Base-by-base conservation (phyloP, 2,888 invertebrate species). In the Noctua janthina region DNA sequence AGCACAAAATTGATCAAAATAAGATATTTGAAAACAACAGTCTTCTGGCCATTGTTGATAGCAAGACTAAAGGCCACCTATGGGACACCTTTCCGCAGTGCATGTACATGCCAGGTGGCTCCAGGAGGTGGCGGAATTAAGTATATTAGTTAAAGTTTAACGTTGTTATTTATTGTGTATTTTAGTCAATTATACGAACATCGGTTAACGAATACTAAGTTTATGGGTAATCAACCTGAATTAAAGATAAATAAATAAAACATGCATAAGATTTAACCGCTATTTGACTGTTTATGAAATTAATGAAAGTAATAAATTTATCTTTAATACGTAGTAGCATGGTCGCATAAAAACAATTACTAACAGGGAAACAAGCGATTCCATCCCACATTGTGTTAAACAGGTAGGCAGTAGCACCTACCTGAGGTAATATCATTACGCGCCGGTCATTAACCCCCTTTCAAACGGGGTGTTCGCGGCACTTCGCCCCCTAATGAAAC, bases 391-490 rank as follows among this genome's bases (percentile, higher is more conserved):
- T 64, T 39, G 56, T 71, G 59, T 78, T 73, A 56, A 39, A 15
- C 23, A 68, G 74, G 39, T 49, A 35, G 3, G 74, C 75, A 49
- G 39, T 15, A 17, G 23, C 17, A 35, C 17, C 17, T 51, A 66
- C 35, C 15, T 29, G 23, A 29, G 6, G 69, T 70, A 70, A 83
- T 74, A 80, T 20, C 39, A 76, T 83, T 76, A 70, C 39, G 23
- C 5, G 43, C 17, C 29, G 51, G 70, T 56, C 71, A 54, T 82
- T 74, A 82, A 67, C 71, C 71, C 59, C 35, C 62, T 68, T 70
- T n/a, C 35, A 17, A 23, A 54, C 29, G 23, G 17, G 39, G 17
- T 43, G 74, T 66, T 72, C 67, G 10, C 39, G 43, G 39, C 62
- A 62, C 6, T 46, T n/a, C 46, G 15, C 29, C 54, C 39, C 39